Percentiles rank a stretch among this genome's conserved stretches.
Evolutionary conservation across 2,888 invertebrate genomes (phyloP).

Genomic region (Zonitis immaculata): DNA sequence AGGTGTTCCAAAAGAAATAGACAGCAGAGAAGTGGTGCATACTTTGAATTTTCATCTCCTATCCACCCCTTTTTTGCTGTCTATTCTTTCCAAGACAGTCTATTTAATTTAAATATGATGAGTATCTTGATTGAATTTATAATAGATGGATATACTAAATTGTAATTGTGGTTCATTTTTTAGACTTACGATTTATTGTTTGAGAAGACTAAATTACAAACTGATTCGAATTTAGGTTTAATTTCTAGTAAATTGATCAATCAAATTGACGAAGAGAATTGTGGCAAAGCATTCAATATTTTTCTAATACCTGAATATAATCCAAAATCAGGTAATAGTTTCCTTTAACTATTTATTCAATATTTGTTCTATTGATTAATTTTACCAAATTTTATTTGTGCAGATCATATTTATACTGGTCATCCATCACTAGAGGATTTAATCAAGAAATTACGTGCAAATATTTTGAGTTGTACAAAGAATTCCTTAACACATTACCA

Average conservation of each 20-base stretch:
- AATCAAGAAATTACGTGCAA: conserved; percentile 62
- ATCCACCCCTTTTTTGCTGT: too few relatives aligned
- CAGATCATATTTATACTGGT: conserved; percentile 56
- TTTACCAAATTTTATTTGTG: conserved; percentile 23
- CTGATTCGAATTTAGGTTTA: conserved; percentile 63
- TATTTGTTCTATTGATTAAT: not conserved
- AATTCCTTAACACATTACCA: conserved; percentile 68
- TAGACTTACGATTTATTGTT: conserved; percentile 53
- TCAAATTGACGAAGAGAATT: conserved; percentile 52
- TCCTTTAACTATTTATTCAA: not conserved
- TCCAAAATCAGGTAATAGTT: conserved; percentile 24
- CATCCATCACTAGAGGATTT: conserved; percentile 62
- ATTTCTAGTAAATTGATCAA: conserved; percentile 49
- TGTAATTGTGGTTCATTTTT: too few relatives aligned
- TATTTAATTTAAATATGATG: too few relatives aligned
- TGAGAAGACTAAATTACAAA: conserved; percentile 60
- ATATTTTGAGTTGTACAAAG: conserved; percentile 65
- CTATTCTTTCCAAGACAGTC: too few relatives aligned
- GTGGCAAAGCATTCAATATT: conserved; percentile 62
- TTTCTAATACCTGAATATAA: conserved; percentile 63
- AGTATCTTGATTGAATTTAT: too few relatives aligned
- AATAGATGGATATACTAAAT: too few relatives aligned
- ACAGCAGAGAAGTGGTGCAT: too few relatives aligned
- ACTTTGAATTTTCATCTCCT: too few relatives aligned
- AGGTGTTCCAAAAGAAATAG: too few relatives aligned